Evolutionary conservation across 1,140 invertebrate species (phyloP), one percentile per base, ranked within the genome.

Genomic region (Drosophila hydei): DNA sequence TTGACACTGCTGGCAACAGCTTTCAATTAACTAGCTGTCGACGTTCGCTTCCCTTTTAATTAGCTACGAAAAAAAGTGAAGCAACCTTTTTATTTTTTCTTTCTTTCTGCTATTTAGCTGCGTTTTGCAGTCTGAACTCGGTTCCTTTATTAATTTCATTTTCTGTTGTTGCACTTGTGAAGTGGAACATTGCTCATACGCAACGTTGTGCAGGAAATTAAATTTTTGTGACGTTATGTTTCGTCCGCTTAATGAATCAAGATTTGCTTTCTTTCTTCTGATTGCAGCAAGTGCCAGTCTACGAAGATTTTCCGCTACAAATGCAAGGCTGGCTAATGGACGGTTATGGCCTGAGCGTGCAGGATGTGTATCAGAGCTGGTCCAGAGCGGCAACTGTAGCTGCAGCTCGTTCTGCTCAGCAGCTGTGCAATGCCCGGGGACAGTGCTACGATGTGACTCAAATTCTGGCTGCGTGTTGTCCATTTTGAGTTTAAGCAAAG

Each of bases 11-110:
- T 87, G 75, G 79, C 80, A 68, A 62, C 81, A 85, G 81, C 63
- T 77, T 85, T 85, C 77, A 85, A 85, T 85, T 85, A 85, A 87
- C 77, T 65, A 61, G 73, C 75, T 64, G 51, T 68, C 78, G 64
- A 47, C 55, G 43, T 42, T 52, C 45, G 42, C 64, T 64, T 47
- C 61, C 55, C 61, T 85, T 84, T 77, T 85, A 85, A 76, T 85
- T 85, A 85, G 72, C 67, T 63, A 51, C 61, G 51, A 73, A 83
- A 83, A 56, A 70, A 70, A 9, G 9, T 30, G 27, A 33, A 11
- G 30, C 11, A 33, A 33, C 3, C 30, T 42, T 40, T 14, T 40
- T 16, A 16, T 40, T 38, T 50, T 47, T 45, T 47, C 3, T 7
- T 14, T 6, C 27, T 58, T 59, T 50, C 38, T 40, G 40, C 58